phyloP scores from a whole-genome alignment of 2,113 vertebrate species.

The Cricetomys ansorgei region DNA sequence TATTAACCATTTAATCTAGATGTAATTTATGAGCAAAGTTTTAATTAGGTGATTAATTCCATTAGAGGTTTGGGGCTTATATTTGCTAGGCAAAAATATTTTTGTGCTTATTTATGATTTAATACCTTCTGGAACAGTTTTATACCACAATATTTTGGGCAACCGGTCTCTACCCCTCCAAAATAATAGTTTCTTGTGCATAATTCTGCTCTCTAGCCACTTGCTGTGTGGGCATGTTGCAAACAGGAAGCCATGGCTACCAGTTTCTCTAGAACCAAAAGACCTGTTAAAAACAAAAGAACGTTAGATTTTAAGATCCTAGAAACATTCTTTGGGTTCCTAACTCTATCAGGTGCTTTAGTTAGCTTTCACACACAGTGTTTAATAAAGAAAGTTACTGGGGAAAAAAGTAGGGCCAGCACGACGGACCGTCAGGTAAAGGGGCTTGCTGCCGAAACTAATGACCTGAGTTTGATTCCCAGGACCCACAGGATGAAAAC shows the following conservation, averaged over 20 bases:
- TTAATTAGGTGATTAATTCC: conserved; percentile 58
- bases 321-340: background rate
- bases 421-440: background rate
- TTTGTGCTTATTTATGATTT: conserved; percentile 25
- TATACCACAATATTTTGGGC: background rate
- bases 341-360: background rate
- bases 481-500: background rate
- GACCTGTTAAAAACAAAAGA: background rate
- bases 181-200: background rate
- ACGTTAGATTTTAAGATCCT: background rate
- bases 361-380: background rate
- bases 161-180: background rate
- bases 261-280: background rate
- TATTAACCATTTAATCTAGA: conserved; percentile 59
- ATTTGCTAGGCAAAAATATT: background rate
- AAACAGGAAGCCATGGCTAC: background rate
- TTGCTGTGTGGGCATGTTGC: background rate
- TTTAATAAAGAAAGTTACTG: background rate
- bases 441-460: background rate
- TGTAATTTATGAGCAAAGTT: conserved; percentile 46
- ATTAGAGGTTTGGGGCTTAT: conserved; percentile 14
- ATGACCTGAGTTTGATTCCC: background rate
- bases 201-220: background rate
- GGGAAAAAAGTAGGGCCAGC: background rate
- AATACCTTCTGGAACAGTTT: conserved; percentile 14